Base-by-base conservation (phyloP, 2,797 vertebrate genomes). In the Chromobotia macracanthus region DNA sequence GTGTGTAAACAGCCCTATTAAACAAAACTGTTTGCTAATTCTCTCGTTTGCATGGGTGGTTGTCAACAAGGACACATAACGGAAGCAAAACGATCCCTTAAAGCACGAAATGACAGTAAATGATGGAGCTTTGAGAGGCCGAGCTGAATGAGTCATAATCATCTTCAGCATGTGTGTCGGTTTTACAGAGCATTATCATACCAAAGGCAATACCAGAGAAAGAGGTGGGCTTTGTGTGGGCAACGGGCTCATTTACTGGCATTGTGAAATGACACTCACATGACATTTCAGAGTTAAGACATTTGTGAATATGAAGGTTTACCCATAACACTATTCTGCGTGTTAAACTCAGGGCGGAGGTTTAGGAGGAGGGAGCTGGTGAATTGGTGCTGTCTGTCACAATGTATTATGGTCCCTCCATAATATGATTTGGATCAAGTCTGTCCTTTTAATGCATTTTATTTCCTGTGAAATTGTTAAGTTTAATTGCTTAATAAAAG, bases 201-300 rank as follows among this genome's bases (percentile, higher is more conserved):
- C 68, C 25, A 80, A 65, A 82, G 79, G 50, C 68, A 55, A 66
- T 79, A 70, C 71, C 25, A 75, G 18, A 53, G 38, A 78, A 70
- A 65, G 19, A 38, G 38, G 61, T 48, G 65, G 51, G 44, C 85
- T 72, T 82, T 81, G 71, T 84, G 82, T 55, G 56, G 60, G 81
- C 65, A 80, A 79, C 50, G 85, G 84, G 87, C 31, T 51, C 10
- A 25, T 77, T 84, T 89, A 86, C 84, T 87, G 87, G 82, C 89
- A 87, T 11, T 28, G 44, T 51, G 50, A 51, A 51, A 51, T 51
- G 5, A 90, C 80, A 84, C 87, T 85, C 84, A 70, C 87, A 83
- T 87, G 86, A 85, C 69, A 83, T 63, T 60, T 80, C 44, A 86
- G 84, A 89, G 88, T n/a, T n/a, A n/a, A n/a, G n/a, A n/a, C n/a